Evolutionary conservation across 2,888 invertebrate genomes (phyloP).

Genomic region (Latrodectus elegans): DNA sequence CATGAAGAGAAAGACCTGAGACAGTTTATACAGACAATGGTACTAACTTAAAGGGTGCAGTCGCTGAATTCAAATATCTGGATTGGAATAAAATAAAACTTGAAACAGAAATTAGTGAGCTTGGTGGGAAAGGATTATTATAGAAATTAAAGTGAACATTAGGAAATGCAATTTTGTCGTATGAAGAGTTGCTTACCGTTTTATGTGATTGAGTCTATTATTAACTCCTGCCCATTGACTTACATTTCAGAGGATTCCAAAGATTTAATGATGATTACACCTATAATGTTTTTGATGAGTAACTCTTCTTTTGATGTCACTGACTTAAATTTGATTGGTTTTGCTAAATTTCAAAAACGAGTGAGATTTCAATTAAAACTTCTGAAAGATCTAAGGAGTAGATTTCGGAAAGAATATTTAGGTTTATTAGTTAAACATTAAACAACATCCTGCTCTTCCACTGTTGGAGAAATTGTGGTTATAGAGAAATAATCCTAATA

Average conservation of each 20-base stretch:
- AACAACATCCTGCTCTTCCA: not conserved
- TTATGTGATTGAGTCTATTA: not conserved
- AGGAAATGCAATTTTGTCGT: not conserved
- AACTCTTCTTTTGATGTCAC: too few species aligned
- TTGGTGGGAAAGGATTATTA: not conserved
- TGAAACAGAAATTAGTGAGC: not conserved
- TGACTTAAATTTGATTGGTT: too few species aligned
- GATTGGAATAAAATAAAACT: not conserved
- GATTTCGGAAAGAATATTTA: not conserved
- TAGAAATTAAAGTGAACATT: not conserved
- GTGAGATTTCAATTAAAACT: not conserved
- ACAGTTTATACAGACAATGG: too few species aligned
- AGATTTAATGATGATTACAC: too few species aligned
- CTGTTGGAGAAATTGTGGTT: not conserved
- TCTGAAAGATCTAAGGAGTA: not conserved
- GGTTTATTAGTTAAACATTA: fast-evolving
- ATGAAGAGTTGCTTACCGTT: not conserved
- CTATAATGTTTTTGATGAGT: too few species aligned
- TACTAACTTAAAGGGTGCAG: too few species aligned
- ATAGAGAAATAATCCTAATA: not conserved
- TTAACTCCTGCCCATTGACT: too few species aligned
- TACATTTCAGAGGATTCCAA: too few species aligned
- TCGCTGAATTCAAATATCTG: not conserved
- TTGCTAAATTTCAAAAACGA: too few species aligned
- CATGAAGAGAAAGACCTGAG: not conserved